A percentile compares a stretch with the other conserved stretches of the same genome.
phyloP scores from a whole-genome alignment of 2,797 vertebrate species.

The Typhlichthys eigenmanni region DNA sequence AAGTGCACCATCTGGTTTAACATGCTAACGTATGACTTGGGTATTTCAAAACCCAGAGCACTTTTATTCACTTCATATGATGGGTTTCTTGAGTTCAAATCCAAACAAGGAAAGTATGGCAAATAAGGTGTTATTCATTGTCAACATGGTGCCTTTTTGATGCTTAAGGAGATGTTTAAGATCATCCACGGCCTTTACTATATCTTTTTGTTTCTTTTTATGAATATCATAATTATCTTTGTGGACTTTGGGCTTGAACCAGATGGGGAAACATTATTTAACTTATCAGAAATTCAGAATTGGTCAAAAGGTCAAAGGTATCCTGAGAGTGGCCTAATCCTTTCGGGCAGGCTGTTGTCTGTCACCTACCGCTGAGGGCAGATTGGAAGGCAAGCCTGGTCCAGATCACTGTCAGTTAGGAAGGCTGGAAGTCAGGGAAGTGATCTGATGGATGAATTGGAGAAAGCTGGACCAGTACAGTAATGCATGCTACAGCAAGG shows the following conservation, averaged over 20 bases:
- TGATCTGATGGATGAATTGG: not conserved
- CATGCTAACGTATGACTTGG: no score
- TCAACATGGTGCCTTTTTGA: no score
- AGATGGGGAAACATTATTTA: not conserved
- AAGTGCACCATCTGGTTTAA: no score
- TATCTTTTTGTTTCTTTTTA: no score
- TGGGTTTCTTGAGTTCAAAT: no score
- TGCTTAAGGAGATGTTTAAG: no score
- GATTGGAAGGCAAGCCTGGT: slow-evolving; percentile 60
- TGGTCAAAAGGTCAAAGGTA: not conserved
- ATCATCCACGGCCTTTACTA: no score
- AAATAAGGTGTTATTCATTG: no score
- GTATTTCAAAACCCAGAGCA: no score
- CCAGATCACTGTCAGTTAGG: slow-evolving; percentile 34
- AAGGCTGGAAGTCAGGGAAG: slow-evolving; percentile 19
- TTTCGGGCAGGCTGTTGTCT: slow-evolving; percentile 62
- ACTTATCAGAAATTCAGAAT: not conserved
- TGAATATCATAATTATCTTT: not conserved
- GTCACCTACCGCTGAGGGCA: slow-evolving; percentile 59
- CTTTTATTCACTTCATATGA: no score
- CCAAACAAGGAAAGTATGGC: no score
- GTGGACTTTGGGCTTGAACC: not conserved
- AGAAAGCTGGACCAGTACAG: slow-evolving; percentile 12
- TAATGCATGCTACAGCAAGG: no score
- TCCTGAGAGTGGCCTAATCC: slow-evolving; percentile 52